A percentile compares a stretch with the other conserved stretches of the same genome.
Evolutionary conservation across 1,140 invertebrate genomes (phyloP).

Genomic region (Onthophagus taurus): DNA sequence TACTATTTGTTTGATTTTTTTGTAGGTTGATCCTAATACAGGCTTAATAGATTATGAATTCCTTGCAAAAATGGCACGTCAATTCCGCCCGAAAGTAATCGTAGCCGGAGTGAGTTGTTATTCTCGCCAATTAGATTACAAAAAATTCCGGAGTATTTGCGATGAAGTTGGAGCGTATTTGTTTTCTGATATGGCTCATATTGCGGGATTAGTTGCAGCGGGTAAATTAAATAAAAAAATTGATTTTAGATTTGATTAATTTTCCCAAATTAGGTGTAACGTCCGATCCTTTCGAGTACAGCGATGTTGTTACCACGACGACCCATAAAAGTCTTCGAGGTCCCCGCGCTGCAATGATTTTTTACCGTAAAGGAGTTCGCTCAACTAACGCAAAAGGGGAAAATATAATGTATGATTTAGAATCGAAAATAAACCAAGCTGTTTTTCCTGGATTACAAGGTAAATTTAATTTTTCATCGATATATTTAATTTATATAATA

Average conservation of each 20-base stretch:
- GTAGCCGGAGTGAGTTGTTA: slow-evolving; percentile 92
- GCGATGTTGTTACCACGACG: slow-evolving; percentile 91
- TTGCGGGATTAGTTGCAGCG: slow-evolving; percentile 85
- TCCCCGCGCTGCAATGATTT: slow-evolving; percentile 82
- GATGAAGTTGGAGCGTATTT: slow-evolving; percentile 78
- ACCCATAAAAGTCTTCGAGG: slow-evolving; percentile 94
- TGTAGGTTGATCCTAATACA: slow-evolving; percentile 60
- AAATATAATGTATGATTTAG: slow-evolving; percentile 76
- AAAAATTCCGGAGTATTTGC: slow-evolving; percentile 79
- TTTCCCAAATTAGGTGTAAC: slow-evolving; percentile 48
- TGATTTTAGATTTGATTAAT: slow-evolving; percentile 1
- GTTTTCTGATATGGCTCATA: slow-evolving; percentile 95
- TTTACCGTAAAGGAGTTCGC: slow-evolving; percentile 77
- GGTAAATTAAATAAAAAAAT: slow-evolving; percentile 29
- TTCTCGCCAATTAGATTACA: slow-evolving; percentile 76
- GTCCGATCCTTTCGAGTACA: slow-evolving; percentile 85
- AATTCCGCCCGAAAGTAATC: slow-evolving; percentile 90
- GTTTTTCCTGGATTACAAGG: slow-evolving; percentile 86
- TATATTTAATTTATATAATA: background rate
- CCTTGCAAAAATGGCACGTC: slow-evolving; percentile 66
- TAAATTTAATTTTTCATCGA: slow-evolving; percentile 8
- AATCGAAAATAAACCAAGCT: slow-evolving; percentile 80
- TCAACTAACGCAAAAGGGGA: slow-evolving; percentile 65
- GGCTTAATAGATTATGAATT: slow-evolving; percentile 93
- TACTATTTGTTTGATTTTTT: slow-evolving; percentile 12